Conservation (phyloP, 2,113 vertebrate species). For the Bubalus kerabau region DNA sequence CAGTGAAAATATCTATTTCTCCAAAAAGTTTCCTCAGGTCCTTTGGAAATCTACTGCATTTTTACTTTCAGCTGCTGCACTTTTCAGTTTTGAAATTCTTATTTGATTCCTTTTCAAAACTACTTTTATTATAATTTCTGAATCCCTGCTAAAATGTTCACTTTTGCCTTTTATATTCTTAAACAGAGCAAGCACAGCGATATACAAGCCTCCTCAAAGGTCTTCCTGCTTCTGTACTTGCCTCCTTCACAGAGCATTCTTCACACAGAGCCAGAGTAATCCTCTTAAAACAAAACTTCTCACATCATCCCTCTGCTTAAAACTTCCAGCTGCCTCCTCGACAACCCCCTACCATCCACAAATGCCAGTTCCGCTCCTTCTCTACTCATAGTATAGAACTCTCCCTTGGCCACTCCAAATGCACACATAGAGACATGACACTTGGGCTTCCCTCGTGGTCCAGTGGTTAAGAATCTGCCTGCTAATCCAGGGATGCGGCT, state of each 20-base stretch:
- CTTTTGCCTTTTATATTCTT: not conserved
- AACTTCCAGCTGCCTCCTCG: too few species aligned
- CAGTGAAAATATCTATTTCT: not conserved
- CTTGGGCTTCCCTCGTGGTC: not conserved
- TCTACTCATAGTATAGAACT: not conserved
- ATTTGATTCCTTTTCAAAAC: not conserved
- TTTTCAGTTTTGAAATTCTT: not conserved
- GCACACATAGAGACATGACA: not conserved
- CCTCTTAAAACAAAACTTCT: not conserved
- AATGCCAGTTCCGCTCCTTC: not conserved
- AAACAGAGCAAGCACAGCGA: not conserved
- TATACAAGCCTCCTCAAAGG: not conserved
- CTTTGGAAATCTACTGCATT: not conserved
- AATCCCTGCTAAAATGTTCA: not conserved
- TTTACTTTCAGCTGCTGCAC: not conserved
- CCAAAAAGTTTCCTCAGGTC: not conserved
- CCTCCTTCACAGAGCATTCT: not conserved
- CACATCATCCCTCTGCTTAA: not conserved
- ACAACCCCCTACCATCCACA: not conserved
- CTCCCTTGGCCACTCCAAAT: not conserved
- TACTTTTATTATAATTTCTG: not conserved
- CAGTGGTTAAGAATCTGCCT: not conserved
- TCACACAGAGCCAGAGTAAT: not conserved
- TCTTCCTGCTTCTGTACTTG: not conserved
- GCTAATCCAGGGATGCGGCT: not conserved